phyloP scores from a whole-genome alignment of 2,888 invertebrate species.

The Ichneumon xanthorius region DNA sequence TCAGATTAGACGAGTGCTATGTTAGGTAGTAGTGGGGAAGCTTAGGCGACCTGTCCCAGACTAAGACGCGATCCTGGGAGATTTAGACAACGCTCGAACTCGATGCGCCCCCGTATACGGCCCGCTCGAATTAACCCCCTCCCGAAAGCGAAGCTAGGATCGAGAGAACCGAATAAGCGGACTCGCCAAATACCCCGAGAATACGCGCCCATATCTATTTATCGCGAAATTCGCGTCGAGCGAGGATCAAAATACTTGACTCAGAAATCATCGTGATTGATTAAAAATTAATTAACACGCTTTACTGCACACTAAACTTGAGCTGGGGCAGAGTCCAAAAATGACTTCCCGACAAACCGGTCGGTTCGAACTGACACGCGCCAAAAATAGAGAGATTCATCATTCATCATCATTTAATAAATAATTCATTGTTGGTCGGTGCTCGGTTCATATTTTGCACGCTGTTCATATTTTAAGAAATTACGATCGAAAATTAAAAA shows the following conservation, averaged over 20 bases:
- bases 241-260: background rate
- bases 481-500: no score
- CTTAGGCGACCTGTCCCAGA: slow-evolving; percentile 64
- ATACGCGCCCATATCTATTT: background rate
- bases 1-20: slow-evolving; percentile 76
- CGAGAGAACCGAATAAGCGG: background rate
- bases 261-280: background rate
- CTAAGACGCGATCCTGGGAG: slow-evolving; percentile 61
- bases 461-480: no score
- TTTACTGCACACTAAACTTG: background rate
- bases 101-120: slow-evolving; percentile 64
- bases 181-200: slow-evolving; percentile 1
- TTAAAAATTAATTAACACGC: background rate
- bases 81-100: slow-evolving; percentile 68
- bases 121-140: slow-evolving; percentile 35
- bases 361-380: no score
- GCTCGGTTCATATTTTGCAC: background rate
- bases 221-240: background rate
- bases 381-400: no score
- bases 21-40: slow-evolving; percentile 55
- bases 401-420: background rate
- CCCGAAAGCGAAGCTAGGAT: background rate
- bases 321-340: background rate
- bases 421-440: background rate
- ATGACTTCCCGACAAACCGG: no score